These are phyloP conservation scores for Melanchra persicariae DNA, from an alignment of 2,888 invertebrate genomes.

Conservation along the genomic window DNA sequence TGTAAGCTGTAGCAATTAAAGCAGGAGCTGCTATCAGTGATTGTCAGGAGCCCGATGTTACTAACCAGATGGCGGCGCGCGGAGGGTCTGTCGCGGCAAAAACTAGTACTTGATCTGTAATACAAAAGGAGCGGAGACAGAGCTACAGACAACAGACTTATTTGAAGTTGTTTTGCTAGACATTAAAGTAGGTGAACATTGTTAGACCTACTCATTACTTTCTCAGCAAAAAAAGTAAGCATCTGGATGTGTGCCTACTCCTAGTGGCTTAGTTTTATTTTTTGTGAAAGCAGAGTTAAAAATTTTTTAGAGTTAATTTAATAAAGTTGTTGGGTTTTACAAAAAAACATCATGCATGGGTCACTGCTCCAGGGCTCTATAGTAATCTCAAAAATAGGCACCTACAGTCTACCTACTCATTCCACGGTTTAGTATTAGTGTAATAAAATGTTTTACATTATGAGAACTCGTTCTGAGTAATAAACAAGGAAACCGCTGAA, in stretches of 20 bases:
- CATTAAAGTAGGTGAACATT: not conserved
- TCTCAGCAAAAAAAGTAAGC: not conserved
- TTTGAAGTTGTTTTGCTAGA: slow-evolving; percentile 2
- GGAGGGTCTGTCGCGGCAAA: slow-evolving; percentile 84
- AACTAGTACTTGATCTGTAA: slow-evolving; percentile 66
- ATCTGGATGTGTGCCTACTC: too few relatives aligned
- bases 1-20: slow-evolving; percentile 71
- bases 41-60: slow-evolving; percentile 85
- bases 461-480: slow-evolving; percentile 85
- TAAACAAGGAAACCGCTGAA: slow-evolving; percentile 88
- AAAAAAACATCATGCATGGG: not conserved
- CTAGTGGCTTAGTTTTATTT: too few relatives aligned
- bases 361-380: slow-evolving; percentile 6
- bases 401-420: slow-evolving; percentile 36
- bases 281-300: too few relatives aligned
- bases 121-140: slow-evolving; percentile 53
- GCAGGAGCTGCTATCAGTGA: slow-evolving; percentile 80
- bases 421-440: slow-evolving; percentile 57
- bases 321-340: not conserved
- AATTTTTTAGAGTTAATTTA: too few relatives aligned
- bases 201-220: not conserved
- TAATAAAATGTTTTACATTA: slow-evolving; percentile 71
- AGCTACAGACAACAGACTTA: slow-evolving; percentile 15
- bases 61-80: slow-evolving; percentile 87
- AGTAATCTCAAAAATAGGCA: slow-evolving; percentile 48